Conservation (phyloP, 2,113 vertebrate species). For the Zosterops lateralis region DNA sequence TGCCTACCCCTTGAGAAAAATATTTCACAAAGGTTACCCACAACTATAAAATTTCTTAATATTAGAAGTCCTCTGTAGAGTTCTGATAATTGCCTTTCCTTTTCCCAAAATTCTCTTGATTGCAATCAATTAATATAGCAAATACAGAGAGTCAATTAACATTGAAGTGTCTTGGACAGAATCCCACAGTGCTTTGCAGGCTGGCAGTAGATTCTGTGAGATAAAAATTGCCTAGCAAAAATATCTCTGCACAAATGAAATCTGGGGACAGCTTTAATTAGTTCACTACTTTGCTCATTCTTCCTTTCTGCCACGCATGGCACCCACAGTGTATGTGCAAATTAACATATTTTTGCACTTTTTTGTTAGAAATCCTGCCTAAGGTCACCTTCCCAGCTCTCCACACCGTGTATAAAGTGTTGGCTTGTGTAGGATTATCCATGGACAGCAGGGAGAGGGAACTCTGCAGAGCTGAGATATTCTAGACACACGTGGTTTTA, state of each 20-base stretch:
- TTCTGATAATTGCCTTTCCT: not conserved
- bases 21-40: not conserved
- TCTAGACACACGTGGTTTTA: too few species aligned
- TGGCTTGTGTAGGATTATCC: too few species aligned
- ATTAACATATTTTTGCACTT: not conserved
- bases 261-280: not conserved
- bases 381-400: not conserved
- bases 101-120: not conserved
- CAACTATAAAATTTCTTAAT: not conserved
- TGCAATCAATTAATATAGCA: not conserved
- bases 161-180: not conserved
- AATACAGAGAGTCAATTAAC: not conserved
- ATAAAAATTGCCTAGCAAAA: not conserved
- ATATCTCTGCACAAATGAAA: not conserved
- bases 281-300: not conserved
- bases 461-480: too few species aligned
- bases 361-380: not conserved
- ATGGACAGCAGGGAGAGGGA: too few species aligned
- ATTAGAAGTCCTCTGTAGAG: not conserved
- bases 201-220: not conserved
- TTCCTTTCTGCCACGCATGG: not conserved
- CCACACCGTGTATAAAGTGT: not conserved
- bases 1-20: not conserved
- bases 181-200: not conserved
- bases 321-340: not conserved